These are phyloP conservation scores for Brotula barbata DNA, from an alignment of 2,797 vertebrate species.

Conservation along the genomic window DNA sequence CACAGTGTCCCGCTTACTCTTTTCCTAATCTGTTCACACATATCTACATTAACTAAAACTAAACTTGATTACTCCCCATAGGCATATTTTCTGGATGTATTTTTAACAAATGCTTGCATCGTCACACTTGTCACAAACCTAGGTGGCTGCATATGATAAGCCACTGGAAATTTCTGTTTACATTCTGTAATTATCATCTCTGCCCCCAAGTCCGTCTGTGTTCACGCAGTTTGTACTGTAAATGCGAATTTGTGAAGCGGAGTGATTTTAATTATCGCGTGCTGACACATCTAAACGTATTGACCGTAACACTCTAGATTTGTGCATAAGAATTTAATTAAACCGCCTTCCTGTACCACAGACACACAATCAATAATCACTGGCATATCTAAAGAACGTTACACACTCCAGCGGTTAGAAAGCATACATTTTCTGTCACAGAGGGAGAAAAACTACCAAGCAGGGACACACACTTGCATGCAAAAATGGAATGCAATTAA, in stretches of 20 bases:
- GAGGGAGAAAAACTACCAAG: constrained; percentile 16
- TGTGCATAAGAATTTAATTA: constrained; percentile 51
- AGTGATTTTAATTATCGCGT: background rate
- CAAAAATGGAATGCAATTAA: too few relatives aligned
- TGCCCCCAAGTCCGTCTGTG: background rate
- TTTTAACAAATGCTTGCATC: constrained; percentile 6
- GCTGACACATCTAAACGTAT: background rate
- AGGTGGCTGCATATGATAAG: background rate
- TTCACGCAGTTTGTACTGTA: constrained; percentile 7
- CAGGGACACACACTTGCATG: constrained; percentile 7
- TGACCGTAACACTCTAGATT: constrained; percentile 8
- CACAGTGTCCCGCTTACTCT: too few relatives aligned
- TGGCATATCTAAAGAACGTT: constrained; percentile 36
- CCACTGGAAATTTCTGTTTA: too few relatives aligned
- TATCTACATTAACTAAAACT: too few relatives aligned
- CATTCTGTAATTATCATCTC: background rate
- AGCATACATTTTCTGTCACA: constrained; percentile 36
- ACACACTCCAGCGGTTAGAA: constrained; percentile 22
- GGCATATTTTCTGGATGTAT: constrained; percentile 11
- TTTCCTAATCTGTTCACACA: too few relatives aligned
- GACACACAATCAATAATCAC: constrained; percentile 53
- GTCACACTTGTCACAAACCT: too few relatives aligned
- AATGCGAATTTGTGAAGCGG: background rate
- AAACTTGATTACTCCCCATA: constrained; percentile 37
- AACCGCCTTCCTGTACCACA: constrained; percentile 21